Conservation (phyloP, 2,888 invertebrate genomes). For the Xestia c-nigrum region DNA sequence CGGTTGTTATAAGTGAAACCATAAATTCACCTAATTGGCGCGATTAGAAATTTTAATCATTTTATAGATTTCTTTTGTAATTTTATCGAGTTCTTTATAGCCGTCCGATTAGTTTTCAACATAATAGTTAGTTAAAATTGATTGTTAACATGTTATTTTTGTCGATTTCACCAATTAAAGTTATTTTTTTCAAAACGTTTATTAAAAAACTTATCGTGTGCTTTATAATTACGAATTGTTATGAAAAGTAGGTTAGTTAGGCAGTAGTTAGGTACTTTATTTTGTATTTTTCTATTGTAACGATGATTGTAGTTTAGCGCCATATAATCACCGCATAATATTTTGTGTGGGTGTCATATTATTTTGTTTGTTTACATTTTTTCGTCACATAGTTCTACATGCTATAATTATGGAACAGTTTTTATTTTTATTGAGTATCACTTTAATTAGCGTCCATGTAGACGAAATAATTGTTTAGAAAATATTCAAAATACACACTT, state of each 20-base stretch:
- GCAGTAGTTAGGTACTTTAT: conserved; percentile 48
- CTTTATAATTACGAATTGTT: conserved; percentile 72
- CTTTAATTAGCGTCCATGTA: conserved; percentile 45
- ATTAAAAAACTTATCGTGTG: conserved; percentile 70
- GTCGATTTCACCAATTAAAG: conserved; percentile 85
- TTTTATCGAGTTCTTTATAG: conserved; percentile 87
- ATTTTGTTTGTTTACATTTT: conserved; percentile 52
- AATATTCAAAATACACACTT: conserved; percentile 48
- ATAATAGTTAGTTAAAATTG: conserved; percentile 86
- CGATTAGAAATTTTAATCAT: conserved; percentile 88
- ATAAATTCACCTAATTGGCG: conserved; percentile 88
- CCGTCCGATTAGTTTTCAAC: conserved; percentile 84
- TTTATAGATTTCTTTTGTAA: conserved; percentile 90
- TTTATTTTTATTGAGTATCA: conserved; percentile 45
- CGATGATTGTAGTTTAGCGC: conserved; percentile 57
- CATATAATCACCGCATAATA: conserved; percentile 61
- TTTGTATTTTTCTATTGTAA: conserved; percentile 43
- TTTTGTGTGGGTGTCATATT: conserved; percentile 55
- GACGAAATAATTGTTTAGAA: conserved; percentile 45
- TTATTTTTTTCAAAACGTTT: conserved; percentile 63
- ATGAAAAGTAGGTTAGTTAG: conserved; percentile 69
- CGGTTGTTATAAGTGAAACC: conserved; percentile 75
- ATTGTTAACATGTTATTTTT: conserved; percentile 86
- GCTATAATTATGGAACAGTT: conserved; percentile 52
- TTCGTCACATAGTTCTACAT: conserved; percentile 34